Evolutionary conservation across 2,113 vertebrate species (phyloP), one percentile per base, ranked within the genome.

Genomic region (Pipra filicauda): DNA sequence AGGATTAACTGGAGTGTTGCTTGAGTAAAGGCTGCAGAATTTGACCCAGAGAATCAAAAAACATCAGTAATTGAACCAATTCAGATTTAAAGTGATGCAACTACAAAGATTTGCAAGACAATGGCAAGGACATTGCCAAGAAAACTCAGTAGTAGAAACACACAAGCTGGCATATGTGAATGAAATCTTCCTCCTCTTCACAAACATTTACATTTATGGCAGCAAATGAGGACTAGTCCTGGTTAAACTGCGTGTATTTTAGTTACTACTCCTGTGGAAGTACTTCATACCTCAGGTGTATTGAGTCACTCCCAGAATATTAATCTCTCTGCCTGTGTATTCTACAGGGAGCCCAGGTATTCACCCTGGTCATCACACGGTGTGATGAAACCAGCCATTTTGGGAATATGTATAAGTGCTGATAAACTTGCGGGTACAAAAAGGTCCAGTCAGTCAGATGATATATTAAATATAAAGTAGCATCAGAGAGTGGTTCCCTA

Each of bases 301-400:
- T 8, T 59, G 17, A 20, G 6, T 30, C 14, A 6, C 9, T 64
- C 17, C 89, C 51, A 71, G 19, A 17, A 10, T 11, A 28, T 8
- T 4, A 4, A 0, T 12, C 6, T 48, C 31, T 43, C 39, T 78
- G 39, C 65, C 69, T 19, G 1, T 4, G 1, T 8, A 1, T 26
- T n/a, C 20, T 12, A 5, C 1, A 12, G 16, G 22, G 8, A 59
- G 1, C 27, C 41, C 49, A 13, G 35, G 11, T 70, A 3, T 28
- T 57, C 41, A 31, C 26, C 15, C 0, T 2, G 41, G 35, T 65
- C 35, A 59, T 15, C 41, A 46, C 0, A 1, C 2, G n/a, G 10
- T 58, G 59, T 43, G 84, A 39, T 58, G 21, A 51, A 84, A 35
- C 5, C 52, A 59, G 44, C 28, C 31, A 6, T 70, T 80, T 65